These are phyloP conservation scores for Corynorhinus townsendii DNA, from an alignment of 2,113 vertebrate genomes.

Conservation along the genomic window DNA sequence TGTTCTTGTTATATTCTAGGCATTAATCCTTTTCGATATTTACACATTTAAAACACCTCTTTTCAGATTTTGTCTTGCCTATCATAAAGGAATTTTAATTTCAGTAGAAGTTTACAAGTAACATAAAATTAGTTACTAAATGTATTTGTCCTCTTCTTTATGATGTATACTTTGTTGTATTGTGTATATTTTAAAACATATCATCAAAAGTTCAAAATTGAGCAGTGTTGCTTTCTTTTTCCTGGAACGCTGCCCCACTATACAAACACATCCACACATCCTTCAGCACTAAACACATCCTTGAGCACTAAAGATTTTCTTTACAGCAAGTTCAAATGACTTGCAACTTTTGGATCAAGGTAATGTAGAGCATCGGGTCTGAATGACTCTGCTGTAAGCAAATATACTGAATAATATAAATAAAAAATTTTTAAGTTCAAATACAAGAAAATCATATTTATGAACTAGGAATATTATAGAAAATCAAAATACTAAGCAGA, in stretches of 20 bases:
- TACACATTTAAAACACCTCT: background rate
- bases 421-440: background rate
- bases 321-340: background rate
- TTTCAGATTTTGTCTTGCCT: background rate
- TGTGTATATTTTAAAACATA: background rate
- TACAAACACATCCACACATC: background rate
- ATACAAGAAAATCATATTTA: background rate
- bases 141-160: background rate
- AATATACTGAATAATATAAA: background rate
- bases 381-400: background rate
- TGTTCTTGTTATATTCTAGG: background rate
- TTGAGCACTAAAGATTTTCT: background rate
- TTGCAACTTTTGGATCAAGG: background rate
- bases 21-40: background rate
- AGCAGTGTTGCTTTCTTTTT: background rate
- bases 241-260: background rate
- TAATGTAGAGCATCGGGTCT: background rate
- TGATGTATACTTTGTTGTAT: background rate
- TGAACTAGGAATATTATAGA: background rate
- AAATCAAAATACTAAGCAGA: background rate
- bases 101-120: background rate
- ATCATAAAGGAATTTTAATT: background rate
- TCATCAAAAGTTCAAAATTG: background rate
- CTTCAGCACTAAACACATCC: background rate
- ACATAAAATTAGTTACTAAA: background rate